Evolutionary conservation across 37 sponge, comb jelly and placozoan genomes (phyloP), one percentile per base, ranked within the genome.

Genomic region (Dysidea cf. avara): DNA sequence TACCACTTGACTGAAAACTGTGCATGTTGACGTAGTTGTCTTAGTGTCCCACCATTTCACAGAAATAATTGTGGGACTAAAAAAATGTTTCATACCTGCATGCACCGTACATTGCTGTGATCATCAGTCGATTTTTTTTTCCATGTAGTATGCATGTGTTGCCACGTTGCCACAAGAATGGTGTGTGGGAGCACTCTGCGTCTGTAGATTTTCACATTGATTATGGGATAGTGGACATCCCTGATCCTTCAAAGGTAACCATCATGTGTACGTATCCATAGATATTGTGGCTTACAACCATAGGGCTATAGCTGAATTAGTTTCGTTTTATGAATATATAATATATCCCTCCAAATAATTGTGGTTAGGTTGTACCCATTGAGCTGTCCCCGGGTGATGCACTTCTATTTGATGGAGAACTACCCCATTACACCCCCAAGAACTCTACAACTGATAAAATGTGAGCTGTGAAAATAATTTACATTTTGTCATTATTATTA

Each of bases 131-230:
- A n/a, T n/a, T n/a, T n/a, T n/a, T n/a, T n/a, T n/a, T n/a, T n/a
- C n/a, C n/a, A n/a, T n/a, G n/a, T 47, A 85, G 86, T 36, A 85
- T 85, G 86, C 86, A 85, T 58, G 33, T 85, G 39, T 61, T 85
- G 2, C 79, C 79, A 32, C 22, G 32, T 33, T 69, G 74, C 14
- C 79, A 85, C 40, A 56, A 63, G 6, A 39, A 48, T 53, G 79
- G 79, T 14, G 81, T 85, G 24, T 78, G 53, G 51, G 53, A 71
- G n/a, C 86, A 85, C 54, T 50, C 46, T n/a, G 61, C 74, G 40
- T 34, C 68, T 20, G 34, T 39, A 9, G 65, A 71, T 1, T n/a
- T 30, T 33, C 68, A 78, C 52, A 78, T 85, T 6, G 74, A 57
- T 56, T 85, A 85, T 40, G 35, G 71, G 11, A 69, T 85, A 63